A percentile compares a stretch with the other conserved stretches of the same genome.
Evolutionary conservation across 2,888 invertebrate species (phyloP).

Genomic region (Dasysyrphus tricinctus): DNA sequence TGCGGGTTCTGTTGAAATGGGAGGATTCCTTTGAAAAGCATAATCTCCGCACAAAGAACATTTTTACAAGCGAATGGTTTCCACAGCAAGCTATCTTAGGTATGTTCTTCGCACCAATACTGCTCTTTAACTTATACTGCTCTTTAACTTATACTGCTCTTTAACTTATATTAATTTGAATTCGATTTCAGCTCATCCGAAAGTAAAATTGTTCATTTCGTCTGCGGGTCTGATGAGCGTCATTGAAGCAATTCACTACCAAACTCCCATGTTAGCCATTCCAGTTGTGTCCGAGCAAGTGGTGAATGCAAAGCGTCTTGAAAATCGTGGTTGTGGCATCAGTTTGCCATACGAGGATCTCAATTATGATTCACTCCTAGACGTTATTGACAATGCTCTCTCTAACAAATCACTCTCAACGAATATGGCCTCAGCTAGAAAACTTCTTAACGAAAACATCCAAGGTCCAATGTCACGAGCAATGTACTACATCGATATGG

Average conservation of each 20-base stretch:
- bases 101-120: conserved; percentile 56
- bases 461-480: conserved; percentile 79
- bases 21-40: conserved; percentile 82
- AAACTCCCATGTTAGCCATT: conserved; percentile 84
- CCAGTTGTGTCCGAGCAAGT: conserved; percentile 85
- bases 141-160: too few relatives aligned
- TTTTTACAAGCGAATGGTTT: conserved; percentile 82
- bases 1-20: conserved; percentile 84
- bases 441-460: conserved; percentile 77
- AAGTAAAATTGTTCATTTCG: conserved; percentile 85
- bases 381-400: conserved; percentile 82
- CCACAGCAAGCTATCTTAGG: conserved; percentile 82
- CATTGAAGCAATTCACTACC: conserved; percentile 84
- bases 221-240: conserved; percentile 86
- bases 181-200: conserved; percentile 84
- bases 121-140: not conserved
- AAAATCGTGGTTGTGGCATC: conserved; percentile 82
- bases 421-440: conserved; percentile 76
- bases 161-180: too few relatives aligned
- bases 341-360: conserved; percentile 81
- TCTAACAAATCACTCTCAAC: conserved; percentile 79
- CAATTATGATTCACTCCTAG: conserved; percentile 81
- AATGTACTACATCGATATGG: conserved; percentile 81
- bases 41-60: conserved; percentile 80
- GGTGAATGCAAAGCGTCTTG: conserved; percentile 83